These are phyloP conservation scores for Eriosoma lanigerum DNA, from an alignment of 1,140 invertebrate species.

Conservation along the genomic window DNA sequence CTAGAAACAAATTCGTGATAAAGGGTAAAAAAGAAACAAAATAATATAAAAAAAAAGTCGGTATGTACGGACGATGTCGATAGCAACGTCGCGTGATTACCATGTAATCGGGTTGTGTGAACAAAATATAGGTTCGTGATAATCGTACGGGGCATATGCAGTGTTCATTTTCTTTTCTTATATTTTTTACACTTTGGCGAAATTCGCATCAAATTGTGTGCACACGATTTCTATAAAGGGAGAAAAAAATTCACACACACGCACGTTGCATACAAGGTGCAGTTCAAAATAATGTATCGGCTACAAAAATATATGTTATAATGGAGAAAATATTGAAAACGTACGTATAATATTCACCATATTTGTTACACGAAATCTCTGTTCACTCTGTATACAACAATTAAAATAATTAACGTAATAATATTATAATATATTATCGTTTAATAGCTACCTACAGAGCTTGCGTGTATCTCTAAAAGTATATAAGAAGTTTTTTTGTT, in stretches of 20 bases:
- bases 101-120: conserved; percentile 27
- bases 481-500: too few relatives aligned
- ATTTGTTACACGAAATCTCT: neutral
- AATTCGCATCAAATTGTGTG: conserved; percentile 21
- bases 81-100: conserved; percentile 30
- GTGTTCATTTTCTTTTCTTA: conserved; percentile 10
- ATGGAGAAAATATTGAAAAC: too few relatives aligned
- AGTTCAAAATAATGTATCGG: too few relatives aligned
- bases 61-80: neutral
- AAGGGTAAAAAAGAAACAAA: conserved; percentile 7
- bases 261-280: too few relatives aligned
- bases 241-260: neutral
- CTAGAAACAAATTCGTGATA: conserved; percentile 47
- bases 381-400: too few relatives aligned
- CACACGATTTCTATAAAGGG: conserved; percentile 8
- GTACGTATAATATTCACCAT: neutral
- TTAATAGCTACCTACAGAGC: too few relatives aligned
- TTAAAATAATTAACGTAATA: too few relatives aligned
- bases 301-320: too few relatives aligned
- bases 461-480: too few relatives aligned
- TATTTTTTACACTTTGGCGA: conserved; percentile 2
- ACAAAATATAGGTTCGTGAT: conserved; percentile 36
- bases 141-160: neutral
- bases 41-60: neutral
- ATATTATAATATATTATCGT: too few relatives aligned